Conservation (phyloP, 2,113 vertebrate species). For the Chamaetylas fuelleborni region DNA sequence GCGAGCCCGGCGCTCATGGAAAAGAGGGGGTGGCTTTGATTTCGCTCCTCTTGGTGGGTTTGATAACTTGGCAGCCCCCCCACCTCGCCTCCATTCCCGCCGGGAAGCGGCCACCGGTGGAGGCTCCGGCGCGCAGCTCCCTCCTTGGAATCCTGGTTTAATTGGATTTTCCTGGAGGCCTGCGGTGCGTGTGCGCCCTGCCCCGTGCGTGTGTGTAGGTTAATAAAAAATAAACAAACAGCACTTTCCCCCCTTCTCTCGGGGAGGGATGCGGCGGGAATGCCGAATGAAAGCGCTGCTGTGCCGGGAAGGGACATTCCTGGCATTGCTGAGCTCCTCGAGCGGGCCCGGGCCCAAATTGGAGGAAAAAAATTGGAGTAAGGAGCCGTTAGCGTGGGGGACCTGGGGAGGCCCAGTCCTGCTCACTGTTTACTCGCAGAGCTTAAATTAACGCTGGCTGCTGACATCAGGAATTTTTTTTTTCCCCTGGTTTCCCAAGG, state of each 20-base stretch:
- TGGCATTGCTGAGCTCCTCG: conserved; percentile 53
- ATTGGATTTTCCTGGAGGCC: conserved; percentile 39
- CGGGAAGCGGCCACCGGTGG: background rate
- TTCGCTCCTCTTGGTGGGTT: background rate
- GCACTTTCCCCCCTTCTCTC: background rate
- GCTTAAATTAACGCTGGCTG: conserved; percentile 37
- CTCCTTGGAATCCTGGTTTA: background rate
- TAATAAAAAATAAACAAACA: conserved; percentile 61
- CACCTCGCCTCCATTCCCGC: background rate
- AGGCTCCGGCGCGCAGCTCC: background rate
- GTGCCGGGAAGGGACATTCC: conserved; percentile 50
- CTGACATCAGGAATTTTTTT: conserved; percentile 4
- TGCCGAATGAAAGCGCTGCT: conserved; percentile 32
- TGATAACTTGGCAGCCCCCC: background rate
- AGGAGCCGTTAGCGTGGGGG: background rate
- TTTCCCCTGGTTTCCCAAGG: background rate
- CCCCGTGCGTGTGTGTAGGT: conserved; percentile 6
- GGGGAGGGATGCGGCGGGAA: conserved; percentile 5
- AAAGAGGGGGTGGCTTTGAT: conserved; percentile 36
- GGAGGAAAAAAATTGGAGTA: background rate
- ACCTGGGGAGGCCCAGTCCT: conserved; percentile 15
- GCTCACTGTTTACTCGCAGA: conserved; percentile 9
- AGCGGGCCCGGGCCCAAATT: background rate
- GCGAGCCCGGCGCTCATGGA: conserved; percentile 56
- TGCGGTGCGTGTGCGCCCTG: background rate